phyloP scores from a whole-genome alignment of 2,888 invertebrate species.

The Trilocha varians region DNA sequence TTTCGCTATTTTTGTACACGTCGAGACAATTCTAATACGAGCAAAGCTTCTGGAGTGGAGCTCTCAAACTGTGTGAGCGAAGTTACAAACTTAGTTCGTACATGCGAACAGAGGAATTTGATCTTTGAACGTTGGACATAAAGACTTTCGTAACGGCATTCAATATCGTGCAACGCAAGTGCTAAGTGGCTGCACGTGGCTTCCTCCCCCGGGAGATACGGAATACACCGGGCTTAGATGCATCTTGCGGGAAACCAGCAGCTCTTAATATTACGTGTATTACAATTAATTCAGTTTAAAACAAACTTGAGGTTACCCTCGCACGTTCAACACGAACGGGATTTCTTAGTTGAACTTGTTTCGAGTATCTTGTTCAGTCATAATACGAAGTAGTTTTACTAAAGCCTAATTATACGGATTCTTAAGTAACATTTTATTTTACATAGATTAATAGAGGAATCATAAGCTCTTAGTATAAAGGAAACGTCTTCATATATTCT shows the following conservation, averaged over 20 bases:
- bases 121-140: constrained; percentile 33
- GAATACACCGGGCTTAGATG: constrained; percentile 56
- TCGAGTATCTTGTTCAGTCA: neutral
- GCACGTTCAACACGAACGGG: constrained; percentile 8
- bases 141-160: constrained; percentile 33
- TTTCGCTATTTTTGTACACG: constrained; percentile 61
- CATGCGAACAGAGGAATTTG: constrained; percentile 37
- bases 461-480: too few relatives aligned
- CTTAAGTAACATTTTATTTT: too few relatives aligned
- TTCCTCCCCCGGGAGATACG: constrained; percentile 40
- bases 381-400: neutral
- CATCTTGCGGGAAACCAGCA: constrained; percentile 56
- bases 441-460: too few relatives aligned
- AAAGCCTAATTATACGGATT: too few relatives aligned
- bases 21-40: constrained; percentile 60
- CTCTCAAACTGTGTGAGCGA: constrained; percentile 52
- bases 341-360: neutral
- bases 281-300: constrained; percentile 55
- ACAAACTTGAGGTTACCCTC: constrained; percentile 26
- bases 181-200: constrained; percentile 68
- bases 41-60: constrained; percentile 57
- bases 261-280: constrained; percentile 53
- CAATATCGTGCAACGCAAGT: constrained; percentile 42
- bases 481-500: too few relatives aligned
- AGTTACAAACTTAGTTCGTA: constrained; percentile 43